phyloP scores from a whole-genome alignment of 1,140 invertebrate genomes.

The Bombyx mori region ASM3026992v2 NC_085129.1:7809501-7810000 shows the following conservation, averaged over 20 bases:
- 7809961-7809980: too few species aligned
- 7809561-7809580: conserved; percentile 26
- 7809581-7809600: conserved; percentile 36
- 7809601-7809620: conserved; percentile 35
- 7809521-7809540: conserved; percentile 58
- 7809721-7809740: conserved; percentile 42
- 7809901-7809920: conserved; percentile 8
- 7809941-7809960: too few species aligned
- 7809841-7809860: conserved; percentile 66
- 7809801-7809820: conserved; percentile 65
- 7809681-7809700: neutral
- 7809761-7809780: conserved; percentile 66
- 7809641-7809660: conserved; percentile 29
- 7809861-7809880: conserved; percentile 64
- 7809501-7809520: conserved; percentile 43
- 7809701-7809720: conserved; percentile 24
- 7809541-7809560: conserved; percentile 51
- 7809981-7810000: too few species aligned
- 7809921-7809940: too few species aligned
- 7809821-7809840: conserved; percentile 58
- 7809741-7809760: conserved; percentile 66
- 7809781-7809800: conserved; percentile 67
- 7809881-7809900: conserved; percentile 36
- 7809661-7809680: conserved; percentile 15
- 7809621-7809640: conserved; percentile 36